Conservation (phyloP, 2,888 invertebrate genomes). For the Teinopalpus imperialis region DNA sequence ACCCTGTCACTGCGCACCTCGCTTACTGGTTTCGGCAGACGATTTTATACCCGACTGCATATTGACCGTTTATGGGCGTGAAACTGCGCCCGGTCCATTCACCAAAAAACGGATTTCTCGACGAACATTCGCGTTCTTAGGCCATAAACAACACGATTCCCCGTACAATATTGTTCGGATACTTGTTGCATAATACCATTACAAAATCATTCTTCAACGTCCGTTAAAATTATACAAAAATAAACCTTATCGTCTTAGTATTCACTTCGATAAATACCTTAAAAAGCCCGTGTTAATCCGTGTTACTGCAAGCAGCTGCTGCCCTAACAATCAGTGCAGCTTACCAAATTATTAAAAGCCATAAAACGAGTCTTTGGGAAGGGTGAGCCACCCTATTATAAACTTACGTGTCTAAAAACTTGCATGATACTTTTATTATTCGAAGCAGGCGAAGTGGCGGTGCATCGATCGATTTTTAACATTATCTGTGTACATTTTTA, state of each 20-base stretch:
- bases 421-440: slow-evolving; percentile 70
- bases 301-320: slow-evolving; percentile 69
- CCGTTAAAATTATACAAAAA: slow-evolving; percentile 19
- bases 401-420: slow-evolving; percentile 65
- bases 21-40: slow-evolving; percentile 74
- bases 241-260: slow-evolving; percentile 46
- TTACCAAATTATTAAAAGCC: slow-evolving; percentile 80
- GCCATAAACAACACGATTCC: slow-evolving; percentile 28
- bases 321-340: slow-evolving; percentile 73
- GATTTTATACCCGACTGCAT: slow-evolving; percentile 49
- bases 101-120: slow-evolving; percentile 37
- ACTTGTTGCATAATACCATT: slow-evolving; percentile 17
- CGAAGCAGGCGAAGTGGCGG: slow-evolving; percentile 53
- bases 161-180: slow-evolving; percentile 19
- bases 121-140: slow-evolving; percentile 18
- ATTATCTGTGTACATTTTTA: slow-evolving; percentile 19
- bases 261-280: slow-evolving; percentile 49
- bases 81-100: slow-evolving; percentile 55
- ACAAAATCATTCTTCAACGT: neutral
- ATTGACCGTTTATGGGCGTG: slow-evolving; percentile 65
- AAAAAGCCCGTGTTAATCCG: slow-evolving; percentile 62
- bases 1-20: slow-evolving; percentile 64
- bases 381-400: slow-evolving; percentile 75
- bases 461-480: slow-evolving; percentile 51
- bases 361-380: slow-evolving; percentile 75